A percentile compares a stretch with the other conserved stretches of the same genome.
phyloP scores from a whole-genome alignment of 1,140 invertebrate genomes.

The Caenorhabditis remanei region DNA sequence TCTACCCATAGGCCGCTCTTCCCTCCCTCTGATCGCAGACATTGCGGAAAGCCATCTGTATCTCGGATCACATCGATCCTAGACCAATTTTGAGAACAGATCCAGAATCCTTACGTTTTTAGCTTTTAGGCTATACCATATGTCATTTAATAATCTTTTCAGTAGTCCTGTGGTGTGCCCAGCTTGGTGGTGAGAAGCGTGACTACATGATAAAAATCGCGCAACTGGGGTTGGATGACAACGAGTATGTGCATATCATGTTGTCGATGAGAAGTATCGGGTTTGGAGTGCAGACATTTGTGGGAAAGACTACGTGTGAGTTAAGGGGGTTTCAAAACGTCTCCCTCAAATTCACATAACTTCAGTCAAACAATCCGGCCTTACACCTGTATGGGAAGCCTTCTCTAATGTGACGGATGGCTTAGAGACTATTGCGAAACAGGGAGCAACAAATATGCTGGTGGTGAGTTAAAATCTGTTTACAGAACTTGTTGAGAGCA shows the following conservation, averaged over 20 bases:
- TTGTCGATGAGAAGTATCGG: constrained; percentile 34
- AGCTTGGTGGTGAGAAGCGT: background rate
- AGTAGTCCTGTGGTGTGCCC: constrained; percentile 17
- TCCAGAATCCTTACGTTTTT: too few relatives aligned
- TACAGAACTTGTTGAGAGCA: background rate
- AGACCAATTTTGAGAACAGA: too few relatives aligned
- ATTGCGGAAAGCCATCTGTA: too few relatives aligned
- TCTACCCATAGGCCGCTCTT: too few relatives aligned
- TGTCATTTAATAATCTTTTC: background rate
- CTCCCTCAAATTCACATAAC: background rate
- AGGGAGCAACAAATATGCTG: constrained; percentile 8
- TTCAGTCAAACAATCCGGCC: constrained; percentile 31
- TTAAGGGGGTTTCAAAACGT: background rate
- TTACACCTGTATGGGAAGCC: constrained; percentile 16
- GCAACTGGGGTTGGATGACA: background rate
- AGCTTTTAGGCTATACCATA: too few relatives aligned
- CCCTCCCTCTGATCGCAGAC: too few relatives aligned
- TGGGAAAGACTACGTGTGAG: constrained; percentile 14
- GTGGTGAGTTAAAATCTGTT: background rate
- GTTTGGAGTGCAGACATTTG: constrained; percentile 17
- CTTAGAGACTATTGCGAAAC: background rate
- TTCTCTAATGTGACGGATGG: background rate
- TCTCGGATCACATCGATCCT: too few relatives aligned
- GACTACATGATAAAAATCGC: constrained; percentile 12
- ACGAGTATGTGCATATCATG: constrained; percentile 7